Evolutionary conservation across 2,888 invertebrate species (phyloP).

Genomic region (Caenorhabditis becei): DNA sequence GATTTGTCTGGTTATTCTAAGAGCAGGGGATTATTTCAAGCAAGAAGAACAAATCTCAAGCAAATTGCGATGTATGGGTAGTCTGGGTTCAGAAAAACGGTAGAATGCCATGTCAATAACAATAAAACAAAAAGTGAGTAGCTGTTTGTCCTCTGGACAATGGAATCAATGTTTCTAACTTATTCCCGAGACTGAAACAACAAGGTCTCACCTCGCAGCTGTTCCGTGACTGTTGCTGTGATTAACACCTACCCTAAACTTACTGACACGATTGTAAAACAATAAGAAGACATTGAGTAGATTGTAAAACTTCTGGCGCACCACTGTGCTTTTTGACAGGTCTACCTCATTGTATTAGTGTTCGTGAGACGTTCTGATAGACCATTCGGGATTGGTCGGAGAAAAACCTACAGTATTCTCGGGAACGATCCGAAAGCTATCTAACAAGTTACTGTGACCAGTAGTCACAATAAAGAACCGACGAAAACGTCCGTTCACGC

Average conservation of each 20-base stretch:
- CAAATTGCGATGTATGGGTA: too few species aligned
- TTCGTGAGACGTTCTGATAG: background rate
- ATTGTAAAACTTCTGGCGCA: constrained; percentile 29
- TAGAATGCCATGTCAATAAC: too few species aligned
- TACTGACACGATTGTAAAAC: constrained; percentile 14
- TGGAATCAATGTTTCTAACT: too few species aligned
- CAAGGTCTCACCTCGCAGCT: background rate
- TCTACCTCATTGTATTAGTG: background rate
- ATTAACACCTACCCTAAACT: constrained; percentile 26
- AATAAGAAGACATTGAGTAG: background rate
- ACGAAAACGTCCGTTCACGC: constrained; percentile 12
- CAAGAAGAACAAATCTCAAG: too few species aligned
- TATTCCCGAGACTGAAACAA: background rate
- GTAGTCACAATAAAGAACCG: background rate
- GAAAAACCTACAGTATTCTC: background rate
- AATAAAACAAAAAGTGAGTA: too few species aligned
- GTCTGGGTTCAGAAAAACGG: too few species aligned
- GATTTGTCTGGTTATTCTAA: too few species aligned
- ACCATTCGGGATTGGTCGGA: background rate
- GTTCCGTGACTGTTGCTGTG: constrained; percentile 28
- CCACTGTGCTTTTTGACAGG: background rate
- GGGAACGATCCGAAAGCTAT: background rate
- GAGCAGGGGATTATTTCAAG: too few species aligned
- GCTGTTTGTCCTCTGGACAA: too few species aligned
- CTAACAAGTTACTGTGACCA: constrained; percentile 16